phyloP scores from a whole-genome alignment of 2,888 invertebrate genomes.

The Portevinia maculata region DNA sequence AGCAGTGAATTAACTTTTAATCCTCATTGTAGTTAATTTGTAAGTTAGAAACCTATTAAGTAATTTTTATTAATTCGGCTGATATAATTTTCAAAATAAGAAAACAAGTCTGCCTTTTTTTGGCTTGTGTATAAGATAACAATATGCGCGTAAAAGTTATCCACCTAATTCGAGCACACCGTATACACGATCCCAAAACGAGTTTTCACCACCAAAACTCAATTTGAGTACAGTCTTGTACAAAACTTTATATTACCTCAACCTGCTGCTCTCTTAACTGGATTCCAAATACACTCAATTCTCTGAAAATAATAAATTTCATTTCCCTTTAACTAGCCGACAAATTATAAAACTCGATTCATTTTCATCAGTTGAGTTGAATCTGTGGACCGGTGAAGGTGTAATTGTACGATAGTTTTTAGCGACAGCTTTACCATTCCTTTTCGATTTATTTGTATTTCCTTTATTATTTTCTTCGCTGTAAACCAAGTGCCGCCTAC shows the following conservation, averaged over 20 bases:
- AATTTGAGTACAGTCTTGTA: too few species aligned
- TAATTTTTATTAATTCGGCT: too few species aligned
- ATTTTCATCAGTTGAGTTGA: slow-evolving; percentile 65
- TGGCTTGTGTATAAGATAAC: too few species aligned
- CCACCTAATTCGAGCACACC: too few species aligned
- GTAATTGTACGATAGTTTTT: slow-evolving; percentile 17
- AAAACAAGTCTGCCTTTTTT: too few species aligned
- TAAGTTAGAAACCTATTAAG: too few species aligned
- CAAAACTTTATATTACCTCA: neutral
- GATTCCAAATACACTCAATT: neutral
- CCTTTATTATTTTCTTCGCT: slow-evolving; percentile 16
- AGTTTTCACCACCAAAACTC: too few species aligned
- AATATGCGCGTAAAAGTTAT: too few species aligned
- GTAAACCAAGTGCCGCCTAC: slow-evolving; percentile 38
- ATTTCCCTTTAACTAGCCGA: neutral
- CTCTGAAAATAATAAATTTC: neutral
- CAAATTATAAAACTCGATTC: slow-evolving; percentile 3
- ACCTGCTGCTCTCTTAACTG: neutral
- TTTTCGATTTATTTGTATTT: slow-evolving; percentile 56
- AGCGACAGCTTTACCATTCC: slow-evolving; percentile 46
- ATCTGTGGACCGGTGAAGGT: slow-evolving; percentile 25
- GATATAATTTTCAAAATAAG: too few species aligned
- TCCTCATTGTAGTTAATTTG: too few species aligned
- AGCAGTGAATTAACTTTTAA: too few species aligned
- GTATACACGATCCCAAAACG: too few species aligned